Percentiles rank a stretch among this genome's conserved stretches.
These are phyloP conservation scores for Lepus oiostolus DNA, from an alignment of 2,797 vertebrate genomes.

Conservation along the genomic window DNA sequence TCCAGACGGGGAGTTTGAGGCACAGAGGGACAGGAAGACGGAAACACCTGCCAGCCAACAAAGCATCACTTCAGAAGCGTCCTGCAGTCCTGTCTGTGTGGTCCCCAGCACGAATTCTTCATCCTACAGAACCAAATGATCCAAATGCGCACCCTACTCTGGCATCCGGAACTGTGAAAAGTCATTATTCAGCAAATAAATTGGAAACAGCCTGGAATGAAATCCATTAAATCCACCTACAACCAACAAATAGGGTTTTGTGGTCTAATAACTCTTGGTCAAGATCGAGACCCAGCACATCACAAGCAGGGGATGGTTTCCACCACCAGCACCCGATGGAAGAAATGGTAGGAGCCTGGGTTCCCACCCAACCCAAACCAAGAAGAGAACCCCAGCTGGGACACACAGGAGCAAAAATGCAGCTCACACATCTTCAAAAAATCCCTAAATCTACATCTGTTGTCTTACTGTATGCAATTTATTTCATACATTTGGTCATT, in stretches of 20 bases:
- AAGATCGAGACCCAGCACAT: conserved; percentile 52
- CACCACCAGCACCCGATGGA: background rate
- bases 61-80: conserved; percentile 14
- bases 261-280: background rate
- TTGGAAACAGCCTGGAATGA: background rate
- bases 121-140: conserved; percentile 9
- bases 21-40: background rate
- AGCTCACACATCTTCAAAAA: background rate
- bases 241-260: conserved; percentile 7
- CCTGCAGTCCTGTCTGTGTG: background rate
- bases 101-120: background rate
- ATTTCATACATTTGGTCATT: background rate
- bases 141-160: background rate
- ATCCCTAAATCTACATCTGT: background rate
- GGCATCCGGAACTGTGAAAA: conserved; percentile 30
- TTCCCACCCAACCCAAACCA: background rate
- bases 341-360: background rate
- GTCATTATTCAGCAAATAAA: conserved; percentile 5
- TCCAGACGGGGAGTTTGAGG: background rate
- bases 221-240: background rate
- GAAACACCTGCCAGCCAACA: background rate
- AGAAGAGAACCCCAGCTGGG: background rate
- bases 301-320: background rate
- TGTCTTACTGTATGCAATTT: background rate
- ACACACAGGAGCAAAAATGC: background rate